Base-by-base conservation (phyloP, 1,140 invertebrate species). In the Drosophila persimilis region DNA sequence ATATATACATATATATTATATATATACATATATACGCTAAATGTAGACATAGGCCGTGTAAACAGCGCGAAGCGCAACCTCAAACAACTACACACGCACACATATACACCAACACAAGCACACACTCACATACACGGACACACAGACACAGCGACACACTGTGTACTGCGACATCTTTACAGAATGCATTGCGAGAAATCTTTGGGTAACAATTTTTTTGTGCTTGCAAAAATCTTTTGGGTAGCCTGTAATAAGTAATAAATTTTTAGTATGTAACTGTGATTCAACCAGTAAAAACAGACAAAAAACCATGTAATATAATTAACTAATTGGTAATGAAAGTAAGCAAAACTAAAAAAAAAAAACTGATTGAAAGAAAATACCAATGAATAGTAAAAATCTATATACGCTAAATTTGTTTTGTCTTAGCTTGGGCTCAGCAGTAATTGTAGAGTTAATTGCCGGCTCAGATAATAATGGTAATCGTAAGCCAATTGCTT, bases 221-320 rank as follows among this genome's bases (percentile, higher is more conserved):
- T 85, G 76, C 67, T 74, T 86, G 77, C 80, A 80, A 71, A 75
- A 74, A 69, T 69, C 61, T 76, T 72, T 76, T 76, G 72, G 72
- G 72, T 85, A 85, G 81, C 66, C 59, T 85, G 76, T 69, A 69
- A 69, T 69, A 74, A 70, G 62, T 77, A 85, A 86, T 86, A 86
- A 80, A 81, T 80, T 81, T 86, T 72, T 85, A 86, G 81, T 81
- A 85, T 85, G 81, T 85, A 85, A 85, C 81, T 85, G 81, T 85
- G 81, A 85, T 85, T 85, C 64, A 84, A 84, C 64, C 64, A 67
- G 64, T 65, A 77, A 80, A 79, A 55, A 74, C 29, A 56, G 20
- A 50, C 44, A 50, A 70, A 55, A 54, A 73, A 73, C 52, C n/a
- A 56, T 86, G 81, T 85, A 86, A 86, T 80, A 85, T 80, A 86